Evolutionary conservation across 2,113 vertebrate species (phyloP), one percentile per base, ranked within the genome.

Genomic region (Dolichallabes microphthalmus): DNA sequence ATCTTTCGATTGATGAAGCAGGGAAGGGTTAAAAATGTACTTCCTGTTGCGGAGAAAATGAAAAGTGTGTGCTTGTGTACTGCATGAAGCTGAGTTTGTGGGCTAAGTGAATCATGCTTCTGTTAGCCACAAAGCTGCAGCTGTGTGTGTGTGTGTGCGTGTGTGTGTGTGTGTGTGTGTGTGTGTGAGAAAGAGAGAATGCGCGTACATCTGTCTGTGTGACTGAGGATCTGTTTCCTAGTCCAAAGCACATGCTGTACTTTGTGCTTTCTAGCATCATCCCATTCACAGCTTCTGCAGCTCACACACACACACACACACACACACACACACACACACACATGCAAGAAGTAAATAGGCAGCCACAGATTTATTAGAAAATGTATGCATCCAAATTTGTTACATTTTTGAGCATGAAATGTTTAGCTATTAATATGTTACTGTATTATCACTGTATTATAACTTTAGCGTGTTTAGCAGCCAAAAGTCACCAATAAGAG

Each of bases 241-340:
- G 60, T 88, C 85, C 86, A 82, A 86, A 89, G 91, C 92, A 92
- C 90, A 89, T 90, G 90, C 92, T 86, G 89, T 84, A 89, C 89
- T 88, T 80, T 80, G 78, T 88, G 90, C 89, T 90, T 55, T 90
- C 78, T 85, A 80, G 32, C 75, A 76, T 86, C 90, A 91, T 91
- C 86, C 80, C 93, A 90, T 92, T 88, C 85, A 88, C 85, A 80
- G 88, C 81, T 85, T 87, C 84, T 88, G 88, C 89, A 74, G 53
- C 50, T 10, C 9, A 1, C 80, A 55, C 52, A 60, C 71, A 87
- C 80, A 85, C 64, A 66, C 35, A 83, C 57, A 71, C 53, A 74
- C 77, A 86, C 77, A 80, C 68, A 84, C 63, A 74, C 50, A 66
- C 53, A 61, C 61, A 68, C 74, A 83, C 66, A 32, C 3, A 68